Evolutionary conservation across 1,140 invertebrate species (phyloP), one percentile per base, ranked within the genome.

Genomic region (Bathynomus jamesi): DNA sequence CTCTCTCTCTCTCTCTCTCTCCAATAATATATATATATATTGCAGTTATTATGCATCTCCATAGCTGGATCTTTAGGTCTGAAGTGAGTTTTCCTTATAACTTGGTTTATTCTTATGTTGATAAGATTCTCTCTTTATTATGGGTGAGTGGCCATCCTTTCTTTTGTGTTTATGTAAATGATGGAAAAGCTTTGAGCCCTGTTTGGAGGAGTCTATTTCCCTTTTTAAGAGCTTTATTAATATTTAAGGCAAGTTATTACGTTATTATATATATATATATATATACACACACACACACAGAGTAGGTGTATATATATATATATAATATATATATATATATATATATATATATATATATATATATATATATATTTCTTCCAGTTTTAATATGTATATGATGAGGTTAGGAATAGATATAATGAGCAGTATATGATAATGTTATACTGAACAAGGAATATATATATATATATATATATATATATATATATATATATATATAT

Each of bases 331-430:
- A 53, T 53, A 53, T 53, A 53, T 53, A 53, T 53, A 53, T 5
- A 53, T 53, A 53, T 53, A 53, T 53, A 53, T 53, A 53, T 53
- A 53, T 53, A 53, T 53, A 53, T 53, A 53, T 53, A 53, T 53
- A 53, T 53, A 53, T 53, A 53, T 53, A 53, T 53, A 53, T 53
- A 53, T 40, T 8, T 40, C 7, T 40, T 8, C 17, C 7, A 8
- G 17, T 40, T 8, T 40, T 8, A 8, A 40, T 40, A 40, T 40
- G 17, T 40, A 40, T 40, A 40, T 40, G 17, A n/a, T n/a, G n/a
- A n/a, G n/a, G n/a, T n/a, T n/a, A n/a, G n/a, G n/a, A n/a, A n/a
- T n/a, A n/a, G n/a, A n/a, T n/a, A n/a, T n/a, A n/a, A n/a, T n/a
- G n/a, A n/a, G n/a, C n/a, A n/a, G n/a, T n/a, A n/a, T n/a, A n/a